Percentiles rank a stretch among this genome's conserved stretches.
Evolutionary conservation across 2,113 vertebrate species (phyloP).

Genomic region (Sphaerodactylus townsendi): DNA sequence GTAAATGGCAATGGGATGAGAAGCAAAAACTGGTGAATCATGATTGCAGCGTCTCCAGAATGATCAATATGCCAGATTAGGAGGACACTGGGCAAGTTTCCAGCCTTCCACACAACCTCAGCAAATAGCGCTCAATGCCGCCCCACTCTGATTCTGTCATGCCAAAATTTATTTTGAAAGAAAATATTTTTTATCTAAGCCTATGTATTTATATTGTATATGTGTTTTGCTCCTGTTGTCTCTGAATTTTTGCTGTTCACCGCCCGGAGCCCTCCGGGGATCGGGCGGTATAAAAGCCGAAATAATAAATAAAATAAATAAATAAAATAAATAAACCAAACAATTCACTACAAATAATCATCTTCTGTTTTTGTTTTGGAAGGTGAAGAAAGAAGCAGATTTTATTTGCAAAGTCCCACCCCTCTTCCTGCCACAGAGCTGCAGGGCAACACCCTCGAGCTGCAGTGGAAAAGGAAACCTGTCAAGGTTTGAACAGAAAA

Average conservation of each 20-base stretch:
- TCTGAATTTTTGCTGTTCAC: too few relatives aligned
- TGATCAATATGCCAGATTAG: conserved; percentile 6
- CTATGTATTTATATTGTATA: too few relatives aligned
- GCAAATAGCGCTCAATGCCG: not conserved
- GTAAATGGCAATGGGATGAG: conserved; percentile 22
- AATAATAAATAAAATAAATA: too few relatives aligned
- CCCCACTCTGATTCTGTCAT: not conserved
- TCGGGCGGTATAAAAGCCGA: too few relatives aligned
- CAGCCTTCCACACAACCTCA: not conserved
- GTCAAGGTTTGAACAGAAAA: too few relatives aligned
- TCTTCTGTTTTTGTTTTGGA: not conserved
- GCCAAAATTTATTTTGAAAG: not conserved
- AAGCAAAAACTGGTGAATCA: conserved; percentile 6
- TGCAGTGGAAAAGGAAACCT: too few relatives aligned
- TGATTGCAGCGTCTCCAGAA: not conserved
- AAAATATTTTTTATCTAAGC: too few relatives aligned
- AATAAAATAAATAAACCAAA: too few relatives aligned
- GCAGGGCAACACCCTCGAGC: too few relatives aligned
- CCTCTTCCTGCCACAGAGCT: too few relatives aligned
- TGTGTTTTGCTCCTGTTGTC: too few relatives aligned
- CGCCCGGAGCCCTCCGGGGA: too few relatives aligned
- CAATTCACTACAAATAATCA: not conserved
- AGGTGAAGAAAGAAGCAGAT: not conserved
- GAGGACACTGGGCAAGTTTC: not conserved
- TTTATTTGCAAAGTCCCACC: not conserved